A percentile compares a stretch with the other conserved stretches of the same genome.
Conservation (phyloP, 2,113 vertebrate species). For the Indri indri region DNA sequence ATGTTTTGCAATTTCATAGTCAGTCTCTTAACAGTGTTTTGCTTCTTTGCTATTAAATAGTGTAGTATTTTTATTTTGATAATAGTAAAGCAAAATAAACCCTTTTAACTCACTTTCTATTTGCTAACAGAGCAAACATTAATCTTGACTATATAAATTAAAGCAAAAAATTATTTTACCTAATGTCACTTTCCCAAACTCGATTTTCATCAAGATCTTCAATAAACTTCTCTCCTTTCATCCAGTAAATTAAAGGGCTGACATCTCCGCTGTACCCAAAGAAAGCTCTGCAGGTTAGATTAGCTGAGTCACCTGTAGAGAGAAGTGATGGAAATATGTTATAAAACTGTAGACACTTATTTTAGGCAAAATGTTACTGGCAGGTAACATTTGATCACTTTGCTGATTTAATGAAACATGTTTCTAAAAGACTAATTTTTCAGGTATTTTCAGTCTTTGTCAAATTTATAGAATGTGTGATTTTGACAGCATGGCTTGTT, state of each 20-base stretch:
- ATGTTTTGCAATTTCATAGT: not conserved
- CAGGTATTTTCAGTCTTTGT: constrained; percentile 10
- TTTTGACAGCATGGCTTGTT: constrained; percentile 40
- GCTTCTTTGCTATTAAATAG: not conserved
- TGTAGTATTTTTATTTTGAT: not conserved
- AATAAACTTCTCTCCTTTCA: constrained; percentile 99
- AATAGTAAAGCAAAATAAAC: not conserved
- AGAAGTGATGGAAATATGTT: constrained; percentile 76
- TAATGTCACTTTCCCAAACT: constrained; percentile 97
- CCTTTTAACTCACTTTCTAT: not conserved
- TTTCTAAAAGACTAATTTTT: not conserved
- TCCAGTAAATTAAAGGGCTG: constrained; percentile 98
- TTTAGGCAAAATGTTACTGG: constrained; percentile 4
- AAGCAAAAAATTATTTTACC: constrained; percentile 86
- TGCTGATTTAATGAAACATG: constrained; percentile 27
- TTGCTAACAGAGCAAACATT: not conserved
- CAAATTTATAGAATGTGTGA: not conserved
- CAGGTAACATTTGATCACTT: constrained; percentile 50
- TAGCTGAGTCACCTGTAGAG: constrained; percentile 91
- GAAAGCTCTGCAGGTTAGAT: constrained; percentile 97
- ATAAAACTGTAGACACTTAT: constrained; percentile 29
- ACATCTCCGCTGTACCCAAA: constrained; percentile 98
- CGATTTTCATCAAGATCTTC: constrained; percentile 98
- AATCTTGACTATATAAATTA: not conserved
- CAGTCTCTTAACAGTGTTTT: not conserved